phyloP scores from a whole-genome alignment of 2,113 vertebrate genomes.

The mouse (Mus musculus) region GRCm39 chr7:48604501-48605000 shows the following conservation, averaged over 20 bases:
- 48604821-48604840: background rate
- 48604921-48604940: conserved; percentile 29
- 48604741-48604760: background rate
- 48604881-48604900: background rate
- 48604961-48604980: background rate
- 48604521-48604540: conserved; percentile 43
- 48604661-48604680: background rate
- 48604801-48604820: background rate
- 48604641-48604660: background rate
- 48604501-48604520: conserved; percentile 38
- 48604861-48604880: background rate
- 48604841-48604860: background rate
- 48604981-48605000: background rate
- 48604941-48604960: background rate
- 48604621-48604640: background rate
- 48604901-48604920: conserved; percentile 11
- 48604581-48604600: background rate
- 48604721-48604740: background rate
- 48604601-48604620: background rate
- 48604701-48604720: background rate
- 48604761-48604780: background rate
- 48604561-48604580: background rate
- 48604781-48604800: background rate
- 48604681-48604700: background rate
- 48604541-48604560: conserved; percentile 56